These are phyloP conservation scores for Biston stratarius DNA, from an alignment of 2,888 invertebrate species.

Conservation along the genomic window DNA sequence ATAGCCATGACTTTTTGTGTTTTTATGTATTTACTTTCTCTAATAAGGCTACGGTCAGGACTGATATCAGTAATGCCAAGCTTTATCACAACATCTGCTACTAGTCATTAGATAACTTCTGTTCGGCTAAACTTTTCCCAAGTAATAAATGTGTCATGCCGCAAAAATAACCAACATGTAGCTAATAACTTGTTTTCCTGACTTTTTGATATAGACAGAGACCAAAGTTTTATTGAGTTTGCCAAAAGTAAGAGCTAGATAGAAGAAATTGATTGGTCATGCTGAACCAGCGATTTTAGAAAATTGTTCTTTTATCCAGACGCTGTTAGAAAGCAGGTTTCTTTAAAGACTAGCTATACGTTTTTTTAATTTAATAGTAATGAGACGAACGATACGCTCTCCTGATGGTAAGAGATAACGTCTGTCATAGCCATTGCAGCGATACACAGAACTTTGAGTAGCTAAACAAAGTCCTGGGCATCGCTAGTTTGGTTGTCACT, in stretches of 20 bases:
- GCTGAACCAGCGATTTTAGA: too few relatives aligned
- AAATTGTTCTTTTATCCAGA: too few relatives aligned
- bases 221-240: constrained; percentile 8
- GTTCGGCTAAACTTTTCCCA: constrained; percentile 23
- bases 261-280: neutral
- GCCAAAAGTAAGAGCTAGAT: neutral
- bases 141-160: constrained; percentile 12
- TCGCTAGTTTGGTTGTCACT: too few relatives aligned
- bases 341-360: too few relatives aligned
- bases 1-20: constrained; percentile 42
- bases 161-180: constrained; percentile 4
- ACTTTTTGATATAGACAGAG: constrained; percentile 8
- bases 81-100: constrained; percentile 46
- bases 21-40: constrained; percentile 20
- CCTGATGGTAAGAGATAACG: too few relatives aligned
- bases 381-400: too few relatives aligned
- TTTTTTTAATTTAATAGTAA: too few relatives aligned
- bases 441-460: too few relatives aligned
- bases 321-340: too few relatives aligned
- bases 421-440: too few relatives aligned
- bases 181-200: neutral
- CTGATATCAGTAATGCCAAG: constrained; percentile 49
- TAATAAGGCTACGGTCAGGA: constrained; percentile 48
- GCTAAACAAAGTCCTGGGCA: too few relatives aligned
- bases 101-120: constrained; percentile 27